Conservation (phyloP, 2,888 invertebrate species). For the Tupiocoris notatus region DNA sequence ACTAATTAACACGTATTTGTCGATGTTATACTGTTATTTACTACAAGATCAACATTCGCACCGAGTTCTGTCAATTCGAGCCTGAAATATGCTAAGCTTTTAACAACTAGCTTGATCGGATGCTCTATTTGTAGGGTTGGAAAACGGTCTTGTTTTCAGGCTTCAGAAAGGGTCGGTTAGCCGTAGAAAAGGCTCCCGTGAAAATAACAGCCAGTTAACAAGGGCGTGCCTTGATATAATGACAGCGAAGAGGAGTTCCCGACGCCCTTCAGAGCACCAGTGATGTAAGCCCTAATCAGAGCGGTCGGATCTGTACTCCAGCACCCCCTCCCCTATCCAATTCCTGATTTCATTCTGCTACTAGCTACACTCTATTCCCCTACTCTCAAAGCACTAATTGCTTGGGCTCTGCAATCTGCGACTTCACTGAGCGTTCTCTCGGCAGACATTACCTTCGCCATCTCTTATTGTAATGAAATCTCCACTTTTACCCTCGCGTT, state of each 20-base stretch:
- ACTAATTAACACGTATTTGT: too few species aligned
- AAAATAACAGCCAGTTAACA: constrained; percentile 44
- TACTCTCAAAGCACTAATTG: constrained; percentile 37
- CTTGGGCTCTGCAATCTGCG: constrained; percentile 38
- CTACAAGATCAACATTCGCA: too few species aligned
- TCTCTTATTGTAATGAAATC: constrained; percentile 45
- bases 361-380: neutral
- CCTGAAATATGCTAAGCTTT: too few species aligned
- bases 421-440: constrained; percentile 2
- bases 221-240: constrained; percentile 43
- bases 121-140: too few species aligned
- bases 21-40: too few species aligned
- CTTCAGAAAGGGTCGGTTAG: too few species aligned
- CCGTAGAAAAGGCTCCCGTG: too few species aligned
- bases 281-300: constrained; percentile 44
- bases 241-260: constrained; percentile 25
- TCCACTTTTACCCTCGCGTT: constrained; percentile 22
- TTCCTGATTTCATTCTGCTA: too few species aligned
- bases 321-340: neutral
- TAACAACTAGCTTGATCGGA: too few species aligned
- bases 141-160: too few species aligned
- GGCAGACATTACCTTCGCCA: constrained; percentile 38
- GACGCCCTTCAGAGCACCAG: neutral
- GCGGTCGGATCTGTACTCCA: constrained; percentile 36
- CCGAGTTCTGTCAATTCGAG: too few species aligned